Base-by-base conservation (phyloP, 2,888 invertebrate species). In the Euzophera pinguis region DNA sequence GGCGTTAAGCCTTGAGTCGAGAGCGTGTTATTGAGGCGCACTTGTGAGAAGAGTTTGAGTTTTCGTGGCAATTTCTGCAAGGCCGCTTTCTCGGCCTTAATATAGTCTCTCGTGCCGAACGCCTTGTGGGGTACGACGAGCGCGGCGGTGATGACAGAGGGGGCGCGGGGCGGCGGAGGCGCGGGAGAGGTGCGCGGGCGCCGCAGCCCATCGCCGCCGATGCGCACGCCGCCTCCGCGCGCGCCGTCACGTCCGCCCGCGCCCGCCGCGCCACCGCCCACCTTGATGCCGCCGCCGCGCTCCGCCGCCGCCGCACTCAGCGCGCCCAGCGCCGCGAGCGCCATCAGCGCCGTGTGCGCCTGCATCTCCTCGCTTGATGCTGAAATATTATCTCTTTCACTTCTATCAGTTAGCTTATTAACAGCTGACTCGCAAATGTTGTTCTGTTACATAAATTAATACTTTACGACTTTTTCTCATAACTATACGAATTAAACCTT, bases 81-180 rank as follows among this genome's bases (percentile, higher is more conserved):
- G 38, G 95, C 94, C 50, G 91, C 92, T 57, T 93, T 93, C 57
- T 94, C 93, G 53, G 94, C 94, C 72, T 93, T 93, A 53, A 92
- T 93, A 79, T 94, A 95, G 73, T 94, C 94, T 54, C 95, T 91
- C 55, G 92, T 92, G 60, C 94, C 94, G 77, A 95, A 96, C 61
- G 93, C 92, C 73, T 94, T 95, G 74, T 94, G 93, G 8, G 96
- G 95, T 65, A 95, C 93, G 61, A 95, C 93, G 75, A 95, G 92
- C 42, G 95, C 95, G 63, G 95, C 93, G 76, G 87, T 86, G 72
- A 90, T 86, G 71, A 93, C 89, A 45, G 92, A 86, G 53, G 89
- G 90, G 35, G 78, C 77, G 48, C 88, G 85, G 5, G 89, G 89
- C 38, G 83, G 80, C 13, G 85, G 82, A 50, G 89, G 87, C 50